Conservation (phyloP, 2,797 vertebrate species). For the Catamblyrhynchus diadema region DNA sequence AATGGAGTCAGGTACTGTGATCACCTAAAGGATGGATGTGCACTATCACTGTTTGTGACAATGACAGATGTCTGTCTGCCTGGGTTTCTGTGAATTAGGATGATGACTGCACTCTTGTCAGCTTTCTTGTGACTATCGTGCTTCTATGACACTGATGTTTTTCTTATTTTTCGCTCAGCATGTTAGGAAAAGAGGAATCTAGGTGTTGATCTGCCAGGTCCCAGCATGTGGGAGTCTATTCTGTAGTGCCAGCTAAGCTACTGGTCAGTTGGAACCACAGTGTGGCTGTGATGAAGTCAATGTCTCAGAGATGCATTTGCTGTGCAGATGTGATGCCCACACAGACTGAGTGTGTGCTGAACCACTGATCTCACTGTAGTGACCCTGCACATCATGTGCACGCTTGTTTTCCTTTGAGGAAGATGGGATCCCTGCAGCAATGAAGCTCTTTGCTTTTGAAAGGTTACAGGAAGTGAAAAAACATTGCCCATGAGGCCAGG, state of each 20-base stretch:
- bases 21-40: neutral
- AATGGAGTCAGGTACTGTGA: neutral
- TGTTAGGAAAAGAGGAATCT: neutral
- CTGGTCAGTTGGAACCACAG: neutral
- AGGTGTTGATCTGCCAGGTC: neutral
- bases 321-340: neutral
- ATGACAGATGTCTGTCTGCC: neutral
- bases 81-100: neutral
- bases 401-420: neutral
- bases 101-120: neutral
- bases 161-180: neutral
- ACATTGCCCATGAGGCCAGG: neutral
- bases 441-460: neutral
- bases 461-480: neutral
- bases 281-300: neutral
- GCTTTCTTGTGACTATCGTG: neutral
- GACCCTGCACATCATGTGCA: rapidly evolving
- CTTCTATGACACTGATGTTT: neutral
- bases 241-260: neutral
- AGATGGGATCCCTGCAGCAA: neutral
- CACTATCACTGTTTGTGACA: neutral
- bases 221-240: neutral
- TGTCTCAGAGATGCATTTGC: neutral
- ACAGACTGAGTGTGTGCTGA: neutral
- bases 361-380: neutral